Conservation (phyloP, 2,797 vertebrate species). For the Gymnopithys bicolor region DNA sequence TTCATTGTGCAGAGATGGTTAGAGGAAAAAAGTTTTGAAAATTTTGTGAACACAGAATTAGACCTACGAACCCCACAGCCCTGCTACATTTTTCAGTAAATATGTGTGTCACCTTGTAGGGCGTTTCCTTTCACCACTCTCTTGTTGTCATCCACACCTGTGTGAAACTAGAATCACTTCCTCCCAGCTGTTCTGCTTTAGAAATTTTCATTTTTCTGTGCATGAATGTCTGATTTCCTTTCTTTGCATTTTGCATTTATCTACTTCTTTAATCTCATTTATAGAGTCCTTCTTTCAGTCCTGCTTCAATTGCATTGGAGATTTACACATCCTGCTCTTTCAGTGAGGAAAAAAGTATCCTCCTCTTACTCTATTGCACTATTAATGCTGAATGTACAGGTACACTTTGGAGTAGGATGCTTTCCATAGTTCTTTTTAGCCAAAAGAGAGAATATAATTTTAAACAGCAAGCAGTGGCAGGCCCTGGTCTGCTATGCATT, state of each 20-base stretch:
- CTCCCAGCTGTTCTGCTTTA: constrained; percentile 40
- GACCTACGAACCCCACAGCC: background rate
- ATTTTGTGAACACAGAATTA: background rate
- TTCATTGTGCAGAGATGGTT: background rate
- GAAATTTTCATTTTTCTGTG: constrained; percentile 9
- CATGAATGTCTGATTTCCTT: background rate
- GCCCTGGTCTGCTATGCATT: background rate
- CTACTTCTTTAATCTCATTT: constrained; percentile 5
- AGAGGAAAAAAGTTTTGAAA: background rate
- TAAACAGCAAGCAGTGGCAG: background rate
- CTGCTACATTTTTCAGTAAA: background rate
- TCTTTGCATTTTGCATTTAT: background rate
- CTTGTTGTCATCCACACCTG: constrained; percentile 50
- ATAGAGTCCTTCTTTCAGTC: background rate
- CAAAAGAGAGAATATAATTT: background rate
- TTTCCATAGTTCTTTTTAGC: background rate
- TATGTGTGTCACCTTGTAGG: background rate
- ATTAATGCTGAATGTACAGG: background rate
- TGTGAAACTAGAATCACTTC: constrained; percentile 62
- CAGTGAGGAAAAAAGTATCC: background rate
- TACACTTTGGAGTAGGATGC: background rate
- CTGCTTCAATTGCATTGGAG: background rate
- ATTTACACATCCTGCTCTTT: background rate
- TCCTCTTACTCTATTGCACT: background rate
- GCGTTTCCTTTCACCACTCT: background rate